Base-by-base conservation (phyloP, 2,888 invertebrate species). In the Antheraea assamensis region DNA sequence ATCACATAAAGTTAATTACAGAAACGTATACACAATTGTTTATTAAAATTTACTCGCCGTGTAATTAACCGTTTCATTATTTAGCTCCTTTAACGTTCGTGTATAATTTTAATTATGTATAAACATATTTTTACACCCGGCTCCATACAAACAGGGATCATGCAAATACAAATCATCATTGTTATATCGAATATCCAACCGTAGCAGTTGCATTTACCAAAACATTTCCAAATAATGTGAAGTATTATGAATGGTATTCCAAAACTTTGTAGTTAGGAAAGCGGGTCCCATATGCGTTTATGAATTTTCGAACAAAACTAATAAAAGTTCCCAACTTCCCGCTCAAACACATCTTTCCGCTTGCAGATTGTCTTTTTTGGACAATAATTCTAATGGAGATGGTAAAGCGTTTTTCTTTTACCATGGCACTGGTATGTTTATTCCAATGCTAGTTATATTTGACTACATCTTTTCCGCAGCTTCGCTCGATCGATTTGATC, bases 241-340 rank as follows among this genome's bases (percentile, higher is more conserved):
- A 15, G 10, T 47, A 47, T 47, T 52, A 58, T 58, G 8, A 30
- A 64, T 64, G 61, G 5, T 30, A 64, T 64, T 64, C 30, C 17
- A 35, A 52, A 61, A 70, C 55, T 73, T 75, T 75, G 35, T n/a
- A 35, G 35, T 31, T 35, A 68, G 35, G 31, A 35, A 68, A 68
- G 76, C 77, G 78, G 80, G 79, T 74, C 72, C 73, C 72, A 71
- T 76, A 76, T 79, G 84, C 83, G 80, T 81, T 83, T 80, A 81
- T 85, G 79, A 79, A 83, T 81, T 79, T 76, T 74, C 58, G 81
- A 83, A 84, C 80, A 83, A 83, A 85, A 79, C 81, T 79, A 81
- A 85, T 85, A 83, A 82, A 83, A 85, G 78, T 86, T 81, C 78
- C 76, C 74, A 79, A 73, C 78, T 79, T 73, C 10, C 1, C 66